phyloP scores from a whole-genome alignment of 2,888 invertebrate genomes.

The Hypolimnas misippus region DNA sequence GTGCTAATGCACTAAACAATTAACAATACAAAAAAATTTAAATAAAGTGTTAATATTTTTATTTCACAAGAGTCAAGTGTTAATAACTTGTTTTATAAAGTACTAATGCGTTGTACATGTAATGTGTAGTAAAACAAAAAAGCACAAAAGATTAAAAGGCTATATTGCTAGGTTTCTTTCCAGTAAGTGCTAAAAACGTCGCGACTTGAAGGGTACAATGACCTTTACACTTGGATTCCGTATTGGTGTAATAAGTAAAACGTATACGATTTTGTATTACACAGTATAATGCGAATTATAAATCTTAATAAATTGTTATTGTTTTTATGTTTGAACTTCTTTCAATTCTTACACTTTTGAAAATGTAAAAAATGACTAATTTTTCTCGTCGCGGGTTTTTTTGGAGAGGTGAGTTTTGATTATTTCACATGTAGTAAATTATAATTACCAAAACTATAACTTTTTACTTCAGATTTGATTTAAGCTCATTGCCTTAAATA shows the following conservation, averaged over 20 bases:
- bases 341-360: too few species aligned
- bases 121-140: neutral
- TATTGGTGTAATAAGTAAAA: neutral
- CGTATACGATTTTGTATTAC: neutral
- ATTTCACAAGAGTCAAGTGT: neutral
- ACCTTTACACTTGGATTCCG: conserved; percentile 3
- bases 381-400: too few species aligned
- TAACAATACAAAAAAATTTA: too few species aligned
- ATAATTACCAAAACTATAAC: too few species aligned
- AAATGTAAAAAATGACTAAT: too few species aligned
- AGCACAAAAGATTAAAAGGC: neutral
- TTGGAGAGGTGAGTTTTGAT: too few species aligned
- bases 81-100: conserved; percentile 1
- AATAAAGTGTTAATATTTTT: conserved; percentile 3
- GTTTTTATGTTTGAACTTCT: too few species aligned
- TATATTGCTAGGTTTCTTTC: conserved; percentile 10
- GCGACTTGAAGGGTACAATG: neutral
- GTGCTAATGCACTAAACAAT: too few species aligned
- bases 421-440: too few species aligned
- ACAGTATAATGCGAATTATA: neutral
- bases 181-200: conserved; percentile 17
- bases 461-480: too few species aligned
- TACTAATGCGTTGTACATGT: neutral
- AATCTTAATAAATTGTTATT: too few species aligned
- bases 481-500: too few species aligned